Conservation (phyloP, 2,888 invertebrate genomes). For the Noctua fimbriata region DNA sequence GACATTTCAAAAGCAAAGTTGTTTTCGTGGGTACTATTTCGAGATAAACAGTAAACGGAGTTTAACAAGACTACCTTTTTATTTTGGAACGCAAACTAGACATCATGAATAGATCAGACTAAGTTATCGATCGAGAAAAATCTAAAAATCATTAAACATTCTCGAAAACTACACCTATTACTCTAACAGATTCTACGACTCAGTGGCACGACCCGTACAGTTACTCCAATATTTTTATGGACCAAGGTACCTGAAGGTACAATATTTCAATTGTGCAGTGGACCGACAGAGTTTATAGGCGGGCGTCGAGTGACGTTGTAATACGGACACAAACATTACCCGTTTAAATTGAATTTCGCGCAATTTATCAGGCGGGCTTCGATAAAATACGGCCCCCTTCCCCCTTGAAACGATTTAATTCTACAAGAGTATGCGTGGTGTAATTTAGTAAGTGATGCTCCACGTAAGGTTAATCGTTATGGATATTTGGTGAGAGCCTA, state of each 20-base stretch:
- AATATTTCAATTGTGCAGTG: constrained; percentile 87
- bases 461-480: constrained; percentile 49
- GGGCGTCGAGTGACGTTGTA: constrained; percentile 84
- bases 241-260: constrained; percentile 77
- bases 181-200: constrained; percentile 52
- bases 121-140: neutral
- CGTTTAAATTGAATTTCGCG: constrained; percentile 89
- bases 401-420: constrained; percentile 82
- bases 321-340: constrained; percentile 89
- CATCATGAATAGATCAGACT: neutral
- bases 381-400: constrained; percentile 82
- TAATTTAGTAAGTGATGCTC: constrained; percentile 80
- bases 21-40: neutral
- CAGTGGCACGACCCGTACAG: constrained; percentile 33
- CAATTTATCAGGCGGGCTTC: constrained; percentile 85
- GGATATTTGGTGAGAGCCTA: constrained; percentile 27
- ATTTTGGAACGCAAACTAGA: neutral
- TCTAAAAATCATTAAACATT: constrained; percentile 27
- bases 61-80: neutral
- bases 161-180: constrained; percentile 31
- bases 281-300: constrained; percentile 85
- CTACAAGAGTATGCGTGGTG: constrained; percentile 74
- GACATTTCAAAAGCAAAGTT: neutral
- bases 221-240: constrained; percentile 80
- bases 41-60: neutral